Evolutionary conservation across 2,888 invertebrate species (phyloP).

Genomic region (Allophyes oxyacanthae): DNA sequence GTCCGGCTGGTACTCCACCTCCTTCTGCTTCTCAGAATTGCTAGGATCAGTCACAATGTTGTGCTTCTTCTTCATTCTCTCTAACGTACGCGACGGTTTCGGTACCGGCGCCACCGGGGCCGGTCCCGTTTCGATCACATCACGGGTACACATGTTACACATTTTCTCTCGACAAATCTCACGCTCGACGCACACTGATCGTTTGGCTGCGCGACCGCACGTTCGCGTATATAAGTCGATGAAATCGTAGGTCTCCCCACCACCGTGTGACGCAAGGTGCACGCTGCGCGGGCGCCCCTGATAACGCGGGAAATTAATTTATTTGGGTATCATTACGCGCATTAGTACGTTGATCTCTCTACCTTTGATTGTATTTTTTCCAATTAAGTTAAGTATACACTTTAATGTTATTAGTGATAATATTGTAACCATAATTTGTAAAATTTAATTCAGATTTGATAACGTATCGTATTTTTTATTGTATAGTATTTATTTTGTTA

Average conservation of each 20-base stretch:
- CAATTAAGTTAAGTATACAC: too few species aligned
- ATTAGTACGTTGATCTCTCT: neutral
- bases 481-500: too few species aligned
- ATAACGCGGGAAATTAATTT: conserved; percentile 27
- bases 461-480: too few species aligned
- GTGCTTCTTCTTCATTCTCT: conserved; percentile 83
- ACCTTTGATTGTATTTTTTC: neutral
- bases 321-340: conserved; percentile 7
- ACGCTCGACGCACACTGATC: conserved; percentile 56
- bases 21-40: conserved; percentile 74
- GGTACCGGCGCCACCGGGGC: conserved; percentile 54
- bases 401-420: too few species aligned
- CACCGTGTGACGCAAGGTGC: conserved; percentile 61
- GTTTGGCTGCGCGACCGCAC: conserved; percentile 59
- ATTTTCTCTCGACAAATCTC: conserved; percentile 61
- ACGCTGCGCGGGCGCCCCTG: conserved; percentile 54
- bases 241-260: conserved; percentile 69
- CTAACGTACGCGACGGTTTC: conserved; percentile 65
- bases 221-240: conserved; percentile 78
- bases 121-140: conserved; percentile 65
- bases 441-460: too few species aligned
- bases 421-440: too few species aligned
- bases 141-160: conserved; percentile 85
- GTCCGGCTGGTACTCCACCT: conserved; percentile 83
- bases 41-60: conserved; percentile 79